These are phyloP conservation scores for Microcebus lehilahytsara DNA, from an alignment of 2,113 vertebrate species.

Conservation along the genomic window DNA sequence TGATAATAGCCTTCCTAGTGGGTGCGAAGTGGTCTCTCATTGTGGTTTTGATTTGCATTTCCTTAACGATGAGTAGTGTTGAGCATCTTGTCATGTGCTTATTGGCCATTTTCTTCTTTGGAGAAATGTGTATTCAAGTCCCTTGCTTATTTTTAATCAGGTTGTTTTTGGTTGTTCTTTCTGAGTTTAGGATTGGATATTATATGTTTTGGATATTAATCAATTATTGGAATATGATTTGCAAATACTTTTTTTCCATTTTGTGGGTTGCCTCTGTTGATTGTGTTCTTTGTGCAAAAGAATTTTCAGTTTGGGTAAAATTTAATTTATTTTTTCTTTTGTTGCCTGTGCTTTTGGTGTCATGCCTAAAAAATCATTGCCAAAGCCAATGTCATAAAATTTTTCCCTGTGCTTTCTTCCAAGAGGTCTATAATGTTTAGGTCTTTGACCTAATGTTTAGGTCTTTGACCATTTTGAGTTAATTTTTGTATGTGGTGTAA, in stretches of 20 bases:
- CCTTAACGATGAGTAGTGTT: neutral
- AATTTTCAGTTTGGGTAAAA: neutral
- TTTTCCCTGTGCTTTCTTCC: neutral
- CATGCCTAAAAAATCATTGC: neutral
- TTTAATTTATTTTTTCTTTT: neutral
- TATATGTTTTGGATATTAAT: neutral
- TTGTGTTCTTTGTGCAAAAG: neutral
- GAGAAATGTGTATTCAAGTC: neutral
- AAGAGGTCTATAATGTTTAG: neutral
- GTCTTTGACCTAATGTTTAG: neutral
- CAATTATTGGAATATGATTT: neutral
- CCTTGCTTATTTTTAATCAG: neutral
- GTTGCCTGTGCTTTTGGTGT: neutral
- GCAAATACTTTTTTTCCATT: neutral
- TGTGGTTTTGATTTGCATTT: constrained; percentile 20
- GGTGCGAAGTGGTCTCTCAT: neutral
- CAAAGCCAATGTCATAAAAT: neutral
- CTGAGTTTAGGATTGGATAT: neutral
- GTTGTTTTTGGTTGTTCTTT: neutral
- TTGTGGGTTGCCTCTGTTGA: neutral
- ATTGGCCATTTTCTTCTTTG: neutral
- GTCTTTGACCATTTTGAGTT: neutral
- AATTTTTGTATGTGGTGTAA: neutral
- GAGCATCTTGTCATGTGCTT: neutral
- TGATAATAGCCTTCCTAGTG: neutral